Percentiles rank a stretch among this genome's conserved stretches.
Evolutionary conservation across 2,888 invertebrate genomes (phyloP).

Genomic region (Protonemura montana): DNA sequence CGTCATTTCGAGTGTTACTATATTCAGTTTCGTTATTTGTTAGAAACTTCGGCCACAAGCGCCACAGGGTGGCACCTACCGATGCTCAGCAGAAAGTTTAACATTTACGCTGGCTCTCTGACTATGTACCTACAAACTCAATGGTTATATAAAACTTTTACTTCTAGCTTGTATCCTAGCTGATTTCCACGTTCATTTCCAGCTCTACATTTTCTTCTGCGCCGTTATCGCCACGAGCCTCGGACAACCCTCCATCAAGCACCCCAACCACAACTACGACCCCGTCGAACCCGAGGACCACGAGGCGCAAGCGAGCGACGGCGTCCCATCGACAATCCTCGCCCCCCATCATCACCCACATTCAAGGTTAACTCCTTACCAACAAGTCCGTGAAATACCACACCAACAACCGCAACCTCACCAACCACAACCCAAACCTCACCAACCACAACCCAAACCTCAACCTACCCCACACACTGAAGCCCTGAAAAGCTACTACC

Average conservation of each 20-base stretch:
- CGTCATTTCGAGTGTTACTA: no score
- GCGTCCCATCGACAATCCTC: not conserved
- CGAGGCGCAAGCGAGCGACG: not conserved
- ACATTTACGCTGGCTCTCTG: no score
- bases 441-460: not conserved
- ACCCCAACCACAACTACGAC: not conserved
- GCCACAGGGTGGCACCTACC: no score
- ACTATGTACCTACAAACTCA: no score
- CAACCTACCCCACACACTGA: not conserved
- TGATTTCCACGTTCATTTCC: not conserved
- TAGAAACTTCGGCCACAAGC: no score
- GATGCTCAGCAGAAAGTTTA: no score
- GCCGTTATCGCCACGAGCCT: not conserved
- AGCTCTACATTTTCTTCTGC: not conserved
- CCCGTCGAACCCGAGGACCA: not conserved
- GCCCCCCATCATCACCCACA: not conserved
- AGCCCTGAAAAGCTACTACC: not conserved
- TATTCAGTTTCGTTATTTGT: no score
- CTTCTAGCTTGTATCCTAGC: no score
- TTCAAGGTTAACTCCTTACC: no score
- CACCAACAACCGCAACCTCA: not conserved
- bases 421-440: not conserved
- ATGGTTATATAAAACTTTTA: no score
- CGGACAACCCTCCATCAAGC: not conserved
- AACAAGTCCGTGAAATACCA: not conserved